These are phyloP conservation scores for Zeus faber DNA, from an alignment of 2,113 vertebrate genomes.

Conservation along the genomic window DNA sequence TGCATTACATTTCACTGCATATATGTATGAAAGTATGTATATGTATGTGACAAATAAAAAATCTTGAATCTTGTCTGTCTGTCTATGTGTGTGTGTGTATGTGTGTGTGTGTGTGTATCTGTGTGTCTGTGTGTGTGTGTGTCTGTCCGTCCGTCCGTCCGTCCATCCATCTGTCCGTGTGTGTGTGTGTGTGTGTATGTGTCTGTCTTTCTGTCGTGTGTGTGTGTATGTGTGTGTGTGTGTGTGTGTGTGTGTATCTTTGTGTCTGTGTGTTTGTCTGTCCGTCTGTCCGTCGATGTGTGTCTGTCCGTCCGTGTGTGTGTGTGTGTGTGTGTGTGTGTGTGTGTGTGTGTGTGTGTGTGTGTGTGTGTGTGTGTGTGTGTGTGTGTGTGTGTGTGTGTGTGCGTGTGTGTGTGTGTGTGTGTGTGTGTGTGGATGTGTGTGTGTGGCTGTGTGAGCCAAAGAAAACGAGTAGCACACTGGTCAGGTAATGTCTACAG, in stretches of 20 bases:
- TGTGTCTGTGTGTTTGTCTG: conserved; percentile 3
- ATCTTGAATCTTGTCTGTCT: too few relatives aligned
- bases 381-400: conserved; percentile 1
- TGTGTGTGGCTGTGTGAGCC: conserved; percentile 4
- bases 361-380: not conserved
- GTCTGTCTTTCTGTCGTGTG: conserved; percentile 7
- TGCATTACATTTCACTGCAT: too few relatives aligned
- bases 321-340: not conserved
- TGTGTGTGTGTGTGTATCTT: not conserved
- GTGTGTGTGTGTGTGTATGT: not conserved
- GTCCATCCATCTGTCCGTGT: not conserved
- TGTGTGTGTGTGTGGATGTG: conserved; percentile 25
- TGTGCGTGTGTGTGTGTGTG: not conserved
- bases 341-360: conserved; percentile 6
- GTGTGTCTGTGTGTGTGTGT: conserved; percentile 4
- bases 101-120: not conserved
- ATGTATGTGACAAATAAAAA: too few relatives aligned
- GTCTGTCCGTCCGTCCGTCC: not conserved
- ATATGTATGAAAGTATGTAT: not conserved
- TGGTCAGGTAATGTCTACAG: too few relatives aligned
- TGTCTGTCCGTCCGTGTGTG: not conserved
- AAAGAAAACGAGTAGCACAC: not conserved
- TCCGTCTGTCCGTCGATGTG: not conserved
- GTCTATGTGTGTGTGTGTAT: conserved; percentile 10
- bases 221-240: not conserved